Conservation (phyloP, 2,888 invertebrate genomes). For the Tetramorium bicarinatum region DNA sequence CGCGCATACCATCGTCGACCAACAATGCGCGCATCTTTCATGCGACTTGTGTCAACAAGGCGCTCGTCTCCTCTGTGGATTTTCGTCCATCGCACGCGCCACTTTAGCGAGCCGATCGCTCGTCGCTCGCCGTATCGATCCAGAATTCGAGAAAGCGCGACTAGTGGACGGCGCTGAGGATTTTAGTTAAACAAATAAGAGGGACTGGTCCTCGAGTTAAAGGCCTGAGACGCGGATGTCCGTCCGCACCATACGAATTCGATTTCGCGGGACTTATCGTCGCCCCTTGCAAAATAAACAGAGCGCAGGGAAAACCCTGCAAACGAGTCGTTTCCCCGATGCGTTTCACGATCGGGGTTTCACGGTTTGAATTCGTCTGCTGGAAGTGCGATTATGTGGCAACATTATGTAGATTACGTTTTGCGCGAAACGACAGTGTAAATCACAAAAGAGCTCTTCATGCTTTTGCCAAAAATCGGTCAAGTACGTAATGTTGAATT, state of each 20-base stretch:
- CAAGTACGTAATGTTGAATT: not conserved
- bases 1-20: conserved; percentile 58
- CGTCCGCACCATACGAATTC: conserved; percentile 58
- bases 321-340: not conserved
- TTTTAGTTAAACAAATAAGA: conserved; percentile 83
- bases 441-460: not conserved
- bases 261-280: conserved; percentile 55
- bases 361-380: not conserved
- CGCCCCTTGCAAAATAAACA: conserved; percentile 38
- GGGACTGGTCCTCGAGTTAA: conserved; percentile 52
- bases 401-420: not conserved
- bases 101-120: conserved; percentile 54
- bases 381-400: not conserved
- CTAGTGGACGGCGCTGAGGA: conserved; percentile 77
- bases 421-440: not conserved
- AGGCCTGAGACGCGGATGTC: conserved; percentile 62
- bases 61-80: conserved; percentile 68
- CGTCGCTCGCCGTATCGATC: conserved; percentile 70
- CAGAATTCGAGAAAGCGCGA: conserved; percentile 65
- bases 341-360: not conserved
- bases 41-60: conserved; percentile 76
- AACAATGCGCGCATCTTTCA: conserved; percentile 68
- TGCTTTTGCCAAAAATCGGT: not conserved
- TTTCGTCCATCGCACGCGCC: conserved; percentile 75
- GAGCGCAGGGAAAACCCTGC: conserved; percentile 10